Percentiles rank a stretch among this genome's conserved stretches.
Conservation (phyloP, 2,888 invertebrate species). For the Exephanes ischioxanthus region DNA sequence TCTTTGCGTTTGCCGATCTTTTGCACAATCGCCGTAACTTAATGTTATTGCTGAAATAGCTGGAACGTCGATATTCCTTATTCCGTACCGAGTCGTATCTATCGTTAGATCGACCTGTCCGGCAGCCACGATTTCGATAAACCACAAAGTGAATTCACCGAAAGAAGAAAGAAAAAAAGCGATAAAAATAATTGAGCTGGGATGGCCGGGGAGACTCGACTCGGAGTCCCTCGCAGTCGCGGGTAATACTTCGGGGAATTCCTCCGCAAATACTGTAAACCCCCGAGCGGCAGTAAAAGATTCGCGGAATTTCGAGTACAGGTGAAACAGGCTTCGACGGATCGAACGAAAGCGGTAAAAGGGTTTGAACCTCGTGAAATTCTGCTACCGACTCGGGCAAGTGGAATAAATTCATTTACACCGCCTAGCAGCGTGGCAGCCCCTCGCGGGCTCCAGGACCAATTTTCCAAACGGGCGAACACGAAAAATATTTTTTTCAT, state of each 20-base stretch:
- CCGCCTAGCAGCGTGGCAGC: not conserved
- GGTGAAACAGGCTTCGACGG: not conserved
- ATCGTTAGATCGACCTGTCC: not conserved
- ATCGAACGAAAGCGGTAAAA: not conserved
- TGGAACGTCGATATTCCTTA: not conserved
- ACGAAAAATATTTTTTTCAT: no score
- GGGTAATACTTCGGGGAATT: slow-evolving; percentile 57
- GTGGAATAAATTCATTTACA: not conserved
- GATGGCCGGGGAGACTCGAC: not conserved
- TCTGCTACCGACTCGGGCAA: not conserved
- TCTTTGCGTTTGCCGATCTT: no score
- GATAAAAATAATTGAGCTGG: not conserved
- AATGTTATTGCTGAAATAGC: not conserved
- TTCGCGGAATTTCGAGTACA: slow-evolving; percentile 8
- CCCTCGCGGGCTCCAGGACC: no score
- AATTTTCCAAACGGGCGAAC: no score
- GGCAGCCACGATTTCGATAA: slow-evolving; percentile 6
- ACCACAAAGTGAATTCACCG: slow-evolving; percentile 32
- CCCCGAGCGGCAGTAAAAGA: slow-evolving; percentile 20
- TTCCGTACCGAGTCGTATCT: not conserved
- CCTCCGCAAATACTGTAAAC: not conserved
- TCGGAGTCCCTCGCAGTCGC: not conserved
- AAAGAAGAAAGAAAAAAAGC: not conserved
- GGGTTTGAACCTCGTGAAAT: not conserved
- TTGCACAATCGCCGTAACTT: no score